Base-by-base conservation (phyloP, 1,140 invertebrate genomes). In the Caenorhabditis remanei region DNA sequence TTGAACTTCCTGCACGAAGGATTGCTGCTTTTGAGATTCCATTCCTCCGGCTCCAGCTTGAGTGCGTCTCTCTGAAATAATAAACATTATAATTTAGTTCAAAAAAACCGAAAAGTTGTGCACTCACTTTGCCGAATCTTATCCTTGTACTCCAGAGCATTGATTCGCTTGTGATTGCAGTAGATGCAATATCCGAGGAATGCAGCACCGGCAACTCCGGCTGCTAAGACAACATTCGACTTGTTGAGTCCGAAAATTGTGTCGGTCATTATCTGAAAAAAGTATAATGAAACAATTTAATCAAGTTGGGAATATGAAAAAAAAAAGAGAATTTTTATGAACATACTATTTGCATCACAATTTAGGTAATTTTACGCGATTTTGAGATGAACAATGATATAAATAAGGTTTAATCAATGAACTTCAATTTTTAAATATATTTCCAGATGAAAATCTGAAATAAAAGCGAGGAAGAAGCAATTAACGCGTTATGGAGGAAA, bases 171-270 rank as follows among this genome's bases (percentile, higher is more conserved):
- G 89, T 95, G 95, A 93, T 99, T 97, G 94, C 99, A 99, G 94
- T 99, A 99, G 91, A 98, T 95, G 93, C 97, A 99, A 93, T 99
- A 99, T 43, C 97, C 97, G 90, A 98, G 93, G 91, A 98, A 97
- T 90, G 92, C 93, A 43, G 96, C 95, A 19, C 96, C 96, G 87
- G 96, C 96, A 84, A 98, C 95, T 40, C 96, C 97, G 50, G 96
- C 96, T 87, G 96, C 85, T 43, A 87, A 56, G 8, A 71, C 88
- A 53, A 83, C 24, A 41, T 87, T 88, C 16, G 85, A 75, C 19
- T 82, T 87, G 46, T 83, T 84, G 53, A 87, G 46, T 19, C 86
- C 86, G 24, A 87, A 40, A 79, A 79, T 50, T 79, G 71, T 79
- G 71, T 79, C 71, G 9, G 71, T 24, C 71, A 79, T 79, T 24